These are phyloP conservation scores for Potamilus streckersoni DNA, from an alignment of 1,140 invertebrate species.

Conservation along the genomic window DNA sequence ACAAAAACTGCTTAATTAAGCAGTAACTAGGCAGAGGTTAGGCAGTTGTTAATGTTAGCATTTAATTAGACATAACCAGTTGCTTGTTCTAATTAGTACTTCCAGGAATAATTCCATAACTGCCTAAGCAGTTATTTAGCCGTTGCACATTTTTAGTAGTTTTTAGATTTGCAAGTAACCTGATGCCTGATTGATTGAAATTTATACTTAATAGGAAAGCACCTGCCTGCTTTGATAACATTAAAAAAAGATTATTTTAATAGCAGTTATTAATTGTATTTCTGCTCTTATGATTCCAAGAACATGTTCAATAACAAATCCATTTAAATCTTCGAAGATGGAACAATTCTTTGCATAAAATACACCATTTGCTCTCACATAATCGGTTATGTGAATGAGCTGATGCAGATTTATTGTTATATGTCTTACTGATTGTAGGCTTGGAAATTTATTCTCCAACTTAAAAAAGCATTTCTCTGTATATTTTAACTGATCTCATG, in stretches of 20 bases:
- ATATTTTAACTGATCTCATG: background rate
- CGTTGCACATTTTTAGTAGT: too few relatives aligned
- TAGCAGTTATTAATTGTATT: constrained; percentile 13
- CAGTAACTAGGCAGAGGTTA: too few relatives aligned
- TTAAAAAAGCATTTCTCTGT: constrained; percentile 15
- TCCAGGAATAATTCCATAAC: too few relatives aligned
- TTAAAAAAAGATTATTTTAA: constrained; percentile 3
- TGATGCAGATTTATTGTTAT: constrained; percentile 16
- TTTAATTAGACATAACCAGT: too few relatives aligned
- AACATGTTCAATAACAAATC: constrained; percentile 1
- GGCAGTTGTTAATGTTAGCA: too few relatives aligned
- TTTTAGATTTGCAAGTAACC: too few relatives aligned
- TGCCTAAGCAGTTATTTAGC: too few relatives aligned
- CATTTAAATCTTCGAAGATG: constrained; percentile 23
- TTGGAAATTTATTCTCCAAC: constrained; percentile 9
- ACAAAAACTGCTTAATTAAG: too few relatives aligned
- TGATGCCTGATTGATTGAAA: too few relatives aligned
- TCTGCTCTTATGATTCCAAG: constrained; percentile 11
- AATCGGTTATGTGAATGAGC: constrained; percentile 16
- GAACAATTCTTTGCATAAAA: constrained; percentile 20
- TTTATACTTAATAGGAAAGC: too few relatives aligned
- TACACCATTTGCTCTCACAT: constrained; percentile 12
- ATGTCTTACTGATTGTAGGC: constrained; percentile 9
- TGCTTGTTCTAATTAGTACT: too few relatives aligned
- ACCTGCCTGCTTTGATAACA: too few relatives aligned